Percentiles rank a stretch among this genome's conserved stretches.
These are phyloP conservation scores for Notodonta dromedarius DNA, from an alignment of 2,888 invertebrate genomes.

Conservation along the genomic window DNA sequence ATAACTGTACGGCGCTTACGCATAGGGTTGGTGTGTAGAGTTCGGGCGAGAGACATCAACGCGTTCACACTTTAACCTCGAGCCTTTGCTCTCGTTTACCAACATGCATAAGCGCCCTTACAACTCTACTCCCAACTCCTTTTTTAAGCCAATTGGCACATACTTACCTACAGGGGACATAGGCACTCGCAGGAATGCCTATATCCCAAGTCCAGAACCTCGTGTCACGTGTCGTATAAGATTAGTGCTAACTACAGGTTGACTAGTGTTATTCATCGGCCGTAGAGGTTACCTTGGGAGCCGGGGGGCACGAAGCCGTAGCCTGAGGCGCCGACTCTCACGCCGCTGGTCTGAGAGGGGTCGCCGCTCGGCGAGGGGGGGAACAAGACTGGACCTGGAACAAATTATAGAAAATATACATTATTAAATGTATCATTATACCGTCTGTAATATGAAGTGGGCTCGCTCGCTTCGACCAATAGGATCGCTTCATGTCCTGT, in stretches of 20 bases:
- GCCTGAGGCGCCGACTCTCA: conserved; percentile 92
- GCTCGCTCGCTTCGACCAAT: too few relatives aligned
- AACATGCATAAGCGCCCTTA: not conserved
- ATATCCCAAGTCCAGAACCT: conserved; percentile 10
- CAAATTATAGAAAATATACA: conserved; percentile 6
- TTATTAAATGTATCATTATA: too few relatives aligned
- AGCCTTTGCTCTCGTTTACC: too few relatives aligned
- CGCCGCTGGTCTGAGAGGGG: conserved; percentile 90
- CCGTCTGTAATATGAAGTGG: too few relatives aligned
- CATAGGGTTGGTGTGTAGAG: not conserved
- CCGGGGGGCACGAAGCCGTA: conserved; percentile 93
- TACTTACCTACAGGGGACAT: not conserved
- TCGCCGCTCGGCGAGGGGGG: conserved; percentile 88
- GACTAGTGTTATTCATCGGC: conserved; percentile 68
- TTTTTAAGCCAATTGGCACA: not conserved
- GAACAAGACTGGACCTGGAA: conserved; percentile 92
- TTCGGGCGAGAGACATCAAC: not conserved
- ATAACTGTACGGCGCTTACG: not conserved
- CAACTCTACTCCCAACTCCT: not conserved
- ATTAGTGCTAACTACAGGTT: conserved; percentile 71
- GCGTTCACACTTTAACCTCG: too few relatives aligned
- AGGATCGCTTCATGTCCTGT: too few relatives aligned
- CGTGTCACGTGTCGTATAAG: conserved; percentile 46
- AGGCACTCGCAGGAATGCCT: not conserved
- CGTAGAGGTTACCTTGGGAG: conserved; percentile 84